Evolutionary conservation across 1,140 invertebrate genomes (phyloP).

Genomic region (Pteromalus puparum): DNA sequence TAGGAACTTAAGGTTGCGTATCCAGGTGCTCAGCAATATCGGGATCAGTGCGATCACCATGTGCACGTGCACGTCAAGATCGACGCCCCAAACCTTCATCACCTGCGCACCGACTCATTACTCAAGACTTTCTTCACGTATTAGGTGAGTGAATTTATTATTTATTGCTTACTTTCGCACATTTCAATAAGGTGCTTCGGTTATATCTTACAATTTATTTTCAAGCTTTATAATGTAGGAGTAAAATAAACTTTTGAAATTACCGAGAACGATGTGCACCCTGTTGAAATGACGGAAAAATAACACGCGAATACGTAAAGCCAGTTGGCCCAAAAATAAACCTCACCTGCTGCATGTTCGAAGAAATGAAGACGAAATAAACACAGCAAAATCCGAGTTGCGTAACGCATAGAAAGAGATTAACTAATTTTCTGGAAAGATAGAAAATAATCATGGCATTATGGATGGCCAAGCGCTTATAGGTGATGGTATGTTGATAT

Average conservation of each 20-base stretch:
- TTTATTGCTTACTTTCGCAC: too few species aligned
- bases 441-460: conserved; percentile 52
- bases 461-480: conserved; percentile 45
- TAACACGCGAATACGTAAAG: not conserved
- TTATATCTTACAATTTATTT: too few species aligned
- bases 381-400: conserved; percentile 97
- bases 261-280: not conserved
- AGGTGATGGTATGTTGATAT: not conserved
- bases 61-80: conserved; percentile 80
- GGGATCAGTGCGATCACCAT: conserved; percentile 84
- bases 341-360: conserved; percentile 85
- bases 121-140: not conserved
- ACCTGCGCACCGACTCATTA: conserved; percentile 74
- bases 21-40: conserved; percentile 83
- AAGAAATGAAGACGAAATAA: conserved; percentile 94
- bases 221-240: too few species aligned
- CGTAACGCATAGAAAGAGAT: conserved; percentile 89
- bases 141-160: not conserved
- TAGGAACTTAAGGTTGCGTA: conserved; percentile 85
- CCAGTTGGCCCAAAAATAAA: conserved; percentile 35
- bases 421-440: conserved; percentile 79
- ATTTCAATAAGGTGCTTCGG: too few species aligned
- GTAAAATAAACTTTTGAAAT: too few species aligned
- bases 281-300: conserved; percentile 32
- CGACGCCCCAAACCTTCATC: conserved; percentile 77